Percentiles rank a stretch among this genome's conserved stretches.
These are phyloP conservation scores for Muntiacus reevesi DNA, from an alignment of 2,113 vertebrate species.

Conservation along the genomic window DNA sequence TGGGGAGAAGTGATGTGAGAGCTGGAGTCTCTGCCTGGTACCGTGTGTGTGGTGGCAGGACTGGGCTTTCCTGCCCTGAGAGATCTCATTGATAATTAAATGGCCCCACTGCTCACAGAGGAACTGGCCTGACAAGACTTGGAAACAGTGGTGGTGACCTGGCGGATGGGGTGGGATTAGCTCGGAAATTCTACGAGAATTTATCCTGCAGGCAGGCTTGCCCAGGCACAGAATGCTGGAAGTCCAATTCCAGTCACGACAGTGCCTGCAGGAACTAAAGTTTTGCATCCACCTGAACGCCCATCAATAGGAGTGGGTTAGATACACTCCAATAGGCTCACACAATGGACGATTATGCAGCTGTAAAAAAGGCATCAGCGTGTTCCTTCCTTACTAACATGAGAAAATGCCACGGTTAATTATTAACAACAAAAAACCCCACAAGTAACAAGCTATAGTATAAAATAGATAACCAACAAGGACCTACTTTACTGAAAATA, in stretches of 20 bases:
- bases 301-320: neutral
- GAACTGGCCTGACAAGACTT: neutral
- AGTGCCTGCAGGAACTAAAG: neutral
- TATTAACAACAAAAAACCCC: neutral
- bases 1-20: neutral
- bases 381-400: rapidly evolving
- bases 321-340: neutral
- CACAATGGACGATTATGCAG: rapidly evolving
- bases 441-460: neutral
- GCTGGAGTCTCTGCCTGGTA: neutral
- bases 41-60: rapidly evolving
- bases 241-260: neutral
- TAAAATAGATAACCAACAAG: neutral
- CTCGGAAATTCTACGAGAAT: neutral
- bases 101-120: neutral
- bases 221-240: rapidly evolving
- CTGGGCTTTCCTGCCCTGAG: neutral
- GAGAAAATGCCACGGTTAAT: neutral
- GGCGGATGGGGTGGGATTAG: neutral
- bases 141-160: neutral
- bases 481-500: neutral
- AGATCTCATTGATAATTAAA: neutral
- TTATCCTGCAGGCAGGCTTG: neutral
- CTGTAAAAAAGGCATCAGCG: neutral
- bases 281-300: neutral